These are phyloP conservation scores for Bhutanitis thaidina DNA, from an alignment of 2,888 invertebrate species.

Conservation along the genomic window DNA sequence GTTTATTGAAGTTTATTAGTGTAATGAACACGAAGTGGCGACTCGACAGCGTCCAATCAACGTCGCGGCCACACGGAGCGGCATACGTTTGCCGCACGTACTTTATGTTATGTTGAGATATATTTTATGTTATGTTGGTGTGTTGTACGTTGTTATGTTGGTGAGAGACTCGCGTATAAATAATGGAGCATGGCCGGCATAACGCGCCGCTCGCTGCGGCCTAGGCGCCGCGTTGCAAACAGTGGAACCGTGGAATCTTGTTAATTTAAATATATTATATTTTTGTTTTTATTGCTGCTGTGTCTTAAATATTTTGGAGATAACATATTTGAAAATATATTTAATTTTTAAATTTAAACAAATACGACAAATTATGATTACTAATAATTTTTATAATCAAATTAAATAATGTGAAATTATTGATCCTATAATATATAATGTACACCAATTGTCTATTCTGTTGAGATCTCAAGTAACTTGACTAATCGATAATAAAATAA, in stretches of 20 bases:
- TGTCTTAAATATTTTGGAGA: too few species aligned
- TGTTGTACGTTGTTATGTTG: slow-evolving; percentile 26
- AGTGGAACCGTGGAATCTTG: slow-evolving; percentile 37
- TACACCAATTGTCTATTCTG: too few species aligned
- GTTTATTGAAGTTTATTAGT: slow-evolving; percentile 18
- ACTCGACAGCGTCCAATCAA: slow-evolving; percentile 16
- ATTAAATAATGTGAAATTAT: too few species aligned
- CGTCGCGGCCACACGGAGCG: slow-evolving; percentile 28
- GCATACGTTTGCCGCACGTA: slow-evolving; percentile 20
- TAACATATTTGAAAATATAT: too few species aligned
- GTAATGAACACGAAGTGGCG: slow-evolving; percentile 13
- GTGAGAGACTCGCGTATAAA: slow-evolving; percentile 57
- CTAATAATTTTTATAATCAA: too few species aligned
- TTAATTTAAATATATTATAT: too few species aligned
- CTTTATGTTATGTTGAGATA: slow-evolving; percentile 32
- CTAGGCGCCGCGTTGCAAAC: slow-evolving; percentile 62
- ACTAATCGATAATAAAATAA: too few species aligned
- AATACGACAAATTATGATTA: too few species aligned
- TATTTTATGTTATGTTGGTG: slow-evolving; percentile 28
- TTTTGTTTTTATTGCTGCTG: too few species aligned
- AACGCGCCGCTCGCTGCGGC: slow-evolving; percentile 72
- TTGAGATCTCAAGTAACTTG: too few species aligned
- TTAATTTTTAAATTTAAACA: too few species aligned
- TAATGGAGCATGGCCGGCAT: slow-evolving; percentile 68
- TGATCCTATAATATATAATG: too few species aligned